Evolutionary conservation across 2,888 invertebrate genomes (phyloP), one percentile per base, ranked within the genome.

Genomic region (Nectonema munidae): DNA sequence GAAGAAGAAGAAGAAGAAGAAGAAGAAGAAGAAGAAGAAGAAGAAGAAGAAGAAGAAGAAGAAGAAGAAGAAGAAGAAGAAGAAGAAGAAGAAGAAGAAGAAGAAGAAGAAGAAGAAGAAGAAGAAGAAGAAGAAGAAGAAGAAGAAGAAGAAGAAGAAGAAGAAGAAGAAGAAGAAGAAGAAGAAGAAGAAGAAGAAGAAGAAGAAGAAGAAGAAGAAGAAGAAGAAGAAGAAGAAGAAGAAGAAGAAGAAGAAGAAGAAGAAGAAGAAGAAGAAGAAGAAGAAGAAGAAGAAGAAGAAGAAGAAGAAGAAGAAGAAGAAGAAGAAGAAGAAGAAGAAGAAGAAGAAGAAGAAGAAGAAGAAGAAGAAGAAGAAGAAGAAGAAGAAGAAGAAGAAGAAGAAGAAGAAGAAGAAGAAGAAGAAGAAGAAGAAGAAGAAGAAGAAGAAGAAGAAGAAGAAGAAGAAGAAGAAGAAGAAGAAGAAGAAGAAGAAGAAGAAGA

Each of bases 1-100:
- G 25, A 25, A 25, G 25, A 25, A 25, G 25, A 25, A 25, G 25
- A 25, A 25, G 25, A 25, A 25, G 25, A 25, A 25, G 25, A 25
- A 25, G 25, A 25, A 25, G 25, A 25, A 25, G 25, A 25, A 25
- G 25, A 25, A 25, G 25, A 25, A 25, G 25, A 25, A 25, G 25
- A 25, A 25, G 25, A 25, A 25, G 25, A 25, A 25, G 25, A 25
- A 25, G 25, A 25, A 25, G 25, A 25, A 25, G 25, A 25, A 25
- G 25, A 25, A 25, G 25, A 25, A 25, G 25, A 25, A 25, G 25
- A 25, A 25, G 25, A 25, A 25, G 25, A 25, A 25, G 25, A 25
- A 25, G 25, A 25, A 25, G 25, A 25, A 25, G 25, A 25, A 25
- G 25, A 25, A 25, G 25, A 25, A 25, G 25, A 25, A 25, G 25